phyloP scores from a whole-genome alignment of 2,797 vertebrate species.

The Melanotaenia maccullochi region DNA sequence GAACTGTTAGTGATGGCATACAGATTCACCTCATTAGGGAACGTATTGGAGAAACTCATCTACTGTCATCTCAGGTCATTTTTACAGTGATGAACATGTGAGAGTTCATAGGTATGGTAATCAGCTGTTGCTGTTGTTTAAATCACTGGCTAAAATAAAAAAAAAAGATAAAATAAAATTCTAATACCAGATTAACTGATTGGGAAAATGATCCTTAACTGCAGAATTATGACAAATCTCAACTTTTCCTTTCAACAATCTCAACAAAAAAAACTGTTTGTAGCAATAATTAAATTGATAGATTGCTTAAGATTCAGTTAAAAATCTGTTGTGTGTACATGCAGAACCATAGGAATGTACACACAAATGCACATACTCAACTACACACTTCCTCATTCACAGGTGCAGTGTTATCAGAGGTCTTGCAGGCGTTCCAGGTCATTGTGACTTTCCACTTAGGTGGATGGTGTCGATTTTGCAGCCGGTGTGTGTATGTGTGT shows the following conservation, averaged over 20 bases:
- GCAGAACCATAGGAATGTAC: conserved; percentile 57
- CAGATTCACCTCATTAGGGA: neutral
- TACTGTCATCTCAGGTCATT: neutral
- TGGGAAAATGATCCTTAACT: neutral
- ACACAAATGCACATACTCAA: conserved; percentile 18
- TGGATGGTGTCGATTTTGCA: conserved; percentile 64
- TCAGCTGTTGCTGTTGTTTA: neutral
- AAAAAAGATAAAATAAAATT: neutral
- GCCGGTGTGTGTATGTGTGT: conserved; percentile 10
- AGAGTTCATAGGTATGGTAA: neutral
- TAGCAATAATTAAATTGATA: neutral
- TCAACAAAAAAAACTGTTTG: neutral
- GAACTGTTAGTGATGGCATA: neutral
- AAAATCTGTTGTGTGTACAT: conserved; percentile 34
- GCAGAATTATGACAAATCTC: neutral
- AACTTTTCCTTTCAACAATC: neutral
- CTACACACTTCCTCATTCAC: conserved; percentile 35
- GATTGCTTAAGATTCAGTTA: neutral
- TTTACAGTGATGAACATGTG: neutral
- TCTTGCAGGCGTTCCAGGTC: conserved; percentile 68
- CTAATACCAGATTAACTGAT: neutral
- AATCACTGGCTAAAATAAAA: neutral
- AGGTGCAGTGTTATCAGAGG: conserved; percentile 73
- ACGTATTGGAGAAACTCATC: too few relatives aligned
- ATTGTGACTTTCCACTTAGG: conserved; percentile 71